Evolutionary conservation across 1,140 invertebrate species (phyloP).

Genomic region (Amphibalanus amphitrite): DNA sequence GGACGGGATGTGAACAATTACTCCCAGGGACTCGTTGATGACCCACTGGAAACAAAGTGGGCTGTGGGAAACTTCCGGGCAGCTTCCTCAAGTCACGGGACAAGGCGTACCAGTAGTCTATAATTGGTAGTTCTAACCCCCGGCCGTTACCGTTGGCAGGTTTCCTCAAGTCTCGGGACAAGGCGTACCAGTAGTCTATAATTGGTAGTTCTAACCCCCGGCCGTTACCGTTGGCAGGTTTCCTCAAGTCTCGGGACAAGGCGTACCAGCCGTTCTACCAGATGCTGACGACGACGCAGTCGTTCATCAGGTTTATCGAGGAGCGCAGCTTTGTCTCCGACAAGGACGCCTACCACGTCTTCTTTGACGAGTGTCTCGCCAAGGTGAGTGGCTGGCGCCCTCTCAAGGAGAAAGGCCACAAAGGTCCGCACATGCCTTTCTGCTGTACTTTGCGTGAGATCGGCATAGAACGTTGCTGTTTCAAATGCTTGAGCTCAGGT

Average conservation of each 20-base stretch:
- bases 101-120: no score
- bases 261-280: constrained; percentile 80
- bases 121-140: no score
- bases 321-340: constrained; percentile 96
- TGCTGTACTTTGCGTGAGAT: not conserved
- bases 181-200: no score
- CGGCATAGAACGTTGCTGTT: not conserved
- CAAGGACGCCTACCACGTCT: constrained; percentile 77
- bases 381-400: constrained; percentile 27
- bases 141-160: constrained; percentile 27
- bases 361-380: constrained; percentile 96
- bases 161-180: no score
- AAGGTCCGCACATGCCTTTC: no score
- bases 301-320: constrained; percentile 90
- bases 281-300: constrained; percentile 79
- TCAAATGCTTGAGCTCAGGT: not conserved
- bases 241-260: constrained; percentile 48
- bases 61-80: no score
- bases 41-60: no score
- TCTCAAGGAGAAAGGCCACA: no score
- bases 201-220: no score
- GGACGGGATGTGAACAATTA: no score
- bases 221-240: constrained; percentile 30
- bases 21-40: no score
- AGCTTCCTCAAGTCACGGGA: no score